Evolutionary conservation across 2,797 vertebrate species (phyloP).

Genomic region (Tinamus major): DNA sequence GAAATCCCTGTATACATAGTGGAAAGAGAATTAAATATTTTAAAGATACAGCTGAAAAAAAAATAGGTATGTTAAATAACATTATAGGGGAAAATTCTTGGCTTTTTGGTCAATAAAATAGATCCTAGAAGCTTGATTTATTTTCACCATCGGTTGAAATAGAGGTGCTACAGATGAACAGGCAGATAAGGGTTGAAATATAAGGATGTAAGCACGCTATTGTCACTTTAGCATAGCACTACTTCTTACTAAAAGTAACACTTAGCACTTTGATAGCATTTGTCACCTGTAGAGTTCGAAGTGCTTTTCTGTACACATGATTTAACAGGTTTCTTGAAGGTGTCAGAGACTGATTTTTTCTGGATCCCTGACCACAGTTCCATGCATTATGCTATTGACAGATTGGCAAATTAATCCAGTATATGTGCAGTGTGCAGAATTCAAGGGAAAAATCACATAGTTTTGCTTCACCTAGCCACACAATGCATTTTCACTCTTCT

Average conservation of each 20-base stretch:
- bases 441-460: not conserved
- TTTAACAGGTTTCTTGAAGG: not conserved
- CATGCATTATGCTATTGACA: not conserved
- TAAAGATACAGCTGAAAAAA: not conserved
- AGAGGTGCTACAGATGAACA: not conserved
- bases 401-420: not conserved
- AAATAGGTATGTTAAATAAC: not conserved
- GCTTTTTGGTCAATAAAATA: not conserved
- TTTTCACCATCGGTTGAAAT: not conserved
- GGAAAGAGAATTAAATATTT: not conserved
- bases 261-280: not conserved
- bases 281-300: slow-evolving; percentile 1
- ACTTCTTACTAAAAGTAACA: not conserved
- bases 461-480: not conserved
- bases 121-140: not conserved
- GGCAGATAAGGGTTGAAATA: not conserved
- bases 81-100: not conserved
- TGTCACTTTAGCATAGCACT: not conserved
- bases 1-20: not conserved
- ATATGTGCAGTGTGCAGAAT: not conserved
- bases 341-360: not conserved
- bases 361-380: not conserved
- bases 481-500: not conserved
- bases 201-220: not conserved
- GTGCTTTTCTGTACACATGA: not conserved